Conservation (phyloP, 2,888 invertebrate genomes). For the Incurvaria masculella region DNA sequence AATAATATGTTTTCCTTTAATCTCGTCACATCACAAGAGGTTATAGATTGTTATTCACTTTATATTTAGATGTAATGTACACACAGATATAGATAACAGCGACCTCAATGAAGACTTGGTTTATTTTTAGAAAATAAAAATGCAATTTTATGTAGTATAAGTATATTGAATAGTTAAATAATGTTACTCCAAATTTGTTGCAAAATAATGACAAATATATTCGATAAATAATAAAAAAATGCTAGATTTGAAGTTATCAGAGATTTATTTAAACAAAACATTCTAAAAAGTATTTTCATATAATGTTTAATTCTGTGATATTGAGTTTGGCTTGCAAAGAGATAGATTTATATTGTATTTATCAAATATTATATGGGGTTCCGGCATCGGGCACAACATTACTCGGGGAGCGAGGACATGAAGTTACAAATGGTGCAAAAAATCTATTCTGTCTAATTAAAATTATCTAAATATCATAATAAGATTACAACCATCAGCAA, state of each 20-base stretch:
- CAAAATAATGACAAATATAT: slow-evolving; percentile 52
- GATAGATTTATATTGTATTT: too few species aligned
- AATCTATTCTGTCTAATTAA: slow-evolving; percentile 43
- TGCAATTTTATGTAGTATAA: slow-evolving; percentile 34
- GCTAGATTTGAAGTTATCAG: slow-evolving; percentile 48
- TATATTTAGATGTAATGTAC: too few species aligned
- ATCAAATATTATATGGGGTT: too few species aligned
- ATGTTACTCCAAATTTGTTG: slow-evolving; percentile 54
- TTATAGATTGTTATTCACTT: too few species aligned
- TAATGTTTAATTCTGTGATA: not conserved
- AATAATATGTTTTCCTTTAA: too few species aligned
- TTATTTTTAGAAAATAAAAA: too few species aligned
- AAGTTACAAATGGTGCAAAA: slow-evolving; percentile 46
- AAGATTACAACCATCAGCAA: slow-evolving; percentile 53
- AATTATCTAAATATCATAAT: slow-evolving; percentile 24
- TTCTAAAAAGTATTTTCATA: not conserved
- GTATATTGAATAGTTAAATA: slow-evolving; percentile 59
- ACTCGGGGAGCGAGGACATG: slow-evolving; percentile 22
- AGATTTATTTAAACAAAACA: slow-evolving; percentile 20
- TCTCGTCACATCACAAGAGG: too few species aligned
- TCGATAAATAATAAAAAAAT: slow-evolving; percentile 40
- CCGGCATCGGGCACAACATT: too few species aligned
- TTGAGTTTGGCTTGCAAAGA: not conserved
- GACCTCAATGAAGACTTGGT: too few species aligned
- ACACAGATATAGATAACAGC: too few species aligned